Evolutionary conservation across 2,888 invertebrate species (phyloP), one percentile per base, ranked within the genome.

Genomic region (Atrina japonica): DNA sequence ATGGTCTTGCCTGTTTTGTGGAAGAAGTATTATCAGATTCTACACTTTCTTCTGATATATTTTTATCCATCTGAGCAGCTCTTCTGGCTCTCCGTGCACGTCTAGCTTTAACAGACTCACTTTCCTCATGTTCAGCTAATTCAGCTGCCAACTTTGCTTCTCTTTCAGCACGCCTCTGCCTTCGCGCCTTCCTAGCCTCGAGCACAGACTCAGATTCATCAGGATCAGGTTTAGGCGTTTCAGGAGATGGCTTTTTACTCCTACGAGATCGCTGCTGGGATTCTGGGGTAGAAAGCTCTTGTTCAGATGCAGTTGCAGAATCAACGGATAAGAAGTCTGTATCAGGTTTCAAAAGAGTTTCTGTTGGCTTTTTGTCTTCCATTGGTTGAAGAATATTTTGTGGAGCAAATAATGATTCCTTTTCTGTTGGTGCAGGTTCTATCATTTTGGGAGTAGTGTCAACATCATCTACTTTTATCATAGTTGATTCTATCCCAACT

Each of bases 91-190:
- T 27, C 29, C 61, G 45, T 14, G 41, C 61, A n/a, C 61, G 29
- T 21, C 61, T 27, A 30, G 61, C 61, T 49, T 49, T 49, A 3
- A 27, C 49, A 21, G 61, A 45, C 52, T 52, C 52, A 52, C 21
- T 23, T 30, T 61, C 49, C n/a, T 29, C 49, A 14, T 61, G 43
- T 27, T 41, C 61, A 6, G 61, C 61, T 23, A 43, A 30, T 29
- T 61, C 61, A 14, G 61, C 61, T 21, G 61, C 61, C 9, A 61
- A 35, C 27, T 61, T 61, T 27, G 61, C 61, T 21, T 61, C 61
- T 30, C 61, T 61, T 21, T 61, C 61, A 30, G 61, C 61, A 30
- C 61, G 45, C 47, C 61, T 16, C 29, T 47, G 27, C 49, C 21
- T 47, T n/a, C 61, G 45, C 11, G 61, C 61, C 30, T 43, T 61